Evolutionary conservation across 2,888 invertebrate species (phyloP), one percentile per base, ranked within the genome.

Genomic region (Sphinx pinastri): DNA sequence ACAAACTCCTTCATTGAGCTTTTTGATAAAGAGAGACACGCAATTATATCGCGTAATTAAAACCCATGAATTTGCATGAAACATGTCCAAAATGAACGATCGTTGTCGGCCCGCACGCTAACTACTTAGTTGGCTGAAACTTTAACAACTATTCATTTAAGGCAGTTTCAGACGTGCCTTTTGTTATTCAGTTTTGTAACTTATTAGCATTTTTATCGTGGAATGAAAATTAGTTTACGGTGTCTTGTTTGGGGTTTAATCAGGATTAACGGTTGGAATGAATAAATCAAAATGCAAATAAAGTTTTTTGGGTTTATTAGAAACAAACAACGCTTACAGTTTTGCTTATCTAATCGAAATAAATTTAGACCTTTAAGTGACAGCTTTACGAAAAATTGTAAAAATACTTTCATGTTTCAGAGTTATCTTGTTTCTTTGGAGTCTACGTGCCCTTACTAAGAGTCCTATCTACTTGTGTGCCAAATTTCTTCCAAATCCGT

Each of bases 131-230:
- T 45, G 45, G 45, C 60, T 63, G 63, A 69, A 69, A 69, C 54
- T 63, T 51, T 45, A 49, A 68, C 57, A 25, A 49, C 60, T 69
- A 69, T 69, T 69, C 59, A 38, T 69, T 69, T 63, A 63, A 52
- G 49, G 60, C 25, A 69, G 52, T 69, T 58, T 14, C 31, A 47
- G 60, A 45, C 47, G 14, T 63, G 49, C 19, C 63, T 63, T 63
- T 63, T 63, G 49, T 25, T 63, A 63, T 49, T 49, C 63, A 19
- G 7, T 47, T 63, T 0, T 63, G 63, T 19, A 47, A 19, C 51
- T 13, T 16, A 60, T 63, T 63, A 19, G 49, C 63, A 63, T 63
- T 63, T 49, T 63, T 63, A 63, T 47, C 63, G 63, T 16, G 47
- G 13, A 63, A 47, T 63, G 16, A 11, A 47, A 63, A 19, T 49